Base-by-base conservation (phyloP, 2,888 invertebrate species). In the Chrysina gloriosa region DNA sequence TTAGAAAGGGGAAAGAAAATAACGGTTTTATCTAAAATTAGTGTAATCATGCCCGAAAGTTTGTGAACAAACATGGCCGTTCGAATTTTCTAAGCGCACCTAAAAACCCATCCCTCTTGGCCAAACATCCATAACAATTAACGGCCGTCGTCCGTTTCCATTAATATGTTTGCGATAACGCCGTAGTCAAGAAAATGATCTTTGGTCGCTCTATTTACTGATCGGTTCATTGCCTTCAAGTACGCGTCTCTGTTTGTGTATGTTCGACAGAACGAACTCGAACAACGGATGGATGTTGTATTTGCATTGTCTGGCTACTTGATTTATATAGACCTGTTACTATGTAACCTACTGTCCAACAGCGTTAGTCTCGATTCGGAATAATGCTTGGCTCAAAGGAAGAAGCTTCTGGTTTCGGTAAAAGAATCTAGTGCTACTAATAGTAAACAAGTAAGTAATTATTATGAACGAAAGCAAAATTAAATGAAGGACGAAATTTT, bases 281-380 rank as follows among this genome's bases (percentile, higher is more conserved):
- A 19, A 39, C 39, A 19, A 58, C 39, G 11, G 25, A 39, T 7
- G 47, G n/a, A 16, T 39, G 23, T 11, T 36, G 23, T 65, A 23
- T 56, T 50, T 56, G 34, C 29, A 65, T 56, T 56, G 47, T 65
- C 45, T 56, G 47, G 74, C 74, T 73, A 73, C 29, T 65, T 56
- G 65, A 65, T 65, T 54, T 52, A 52, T 52, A 14, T 52, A 31
- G 1, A 7, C 31, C 29, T 19, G 52, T 29, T 52, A 31, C 14
- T 52, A 52, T 27, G 19, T 27, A 52, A 31, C 31, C 31, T 52
- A 14, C 5, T 52, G 19, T 52, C 6, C 2, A n/a, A 2, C 6
- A 7, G 7, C n/a, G 21, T 7, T 14, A n/a, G 2, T 1, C 31
- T 31, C 9, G n/a, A 6, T 9, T 31, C n/a, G n/a, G n/a, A n/a